Evolutionary conservation across 2,113 vertebrate genomes (phyloP).

Genomic region (Agapornis roseicollis): DNA sequence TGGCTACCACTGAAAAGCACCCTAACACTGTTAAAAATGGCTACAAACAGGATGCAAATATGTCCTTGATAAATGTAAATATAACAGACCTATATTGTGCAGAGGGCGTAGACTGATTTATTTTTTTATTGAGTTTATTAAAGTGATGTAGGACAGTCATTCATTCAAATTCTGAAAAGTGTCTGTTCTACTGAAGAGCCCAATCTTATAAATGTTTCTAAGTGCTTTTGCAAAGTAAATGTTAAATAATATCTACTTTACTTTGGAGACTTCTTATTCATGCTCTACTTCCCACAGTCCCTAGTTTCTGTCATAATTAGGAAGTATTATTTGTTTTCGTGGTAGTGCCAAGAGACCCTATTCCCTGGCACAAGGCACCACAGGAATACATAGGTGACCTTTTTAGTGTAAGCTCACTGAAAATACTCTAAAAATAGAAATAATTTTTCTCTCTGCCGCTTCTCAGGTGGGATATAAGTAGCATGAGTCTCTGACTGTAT

Average conservation of each 20-base stretch:
- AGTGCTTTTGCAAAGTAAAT: slow-evolving; percentile 16
- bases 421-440: slow-evolving; percentile 23
- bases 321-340: slow-evolving; percentile 32
- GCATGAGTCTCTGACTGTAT: background rate
- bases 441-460: background rate
- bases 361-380: background rate
- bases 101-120: background rate
- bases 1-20: background rate
- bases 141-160: background rate
- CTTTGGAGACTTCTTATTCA: slow-evolving; percentile 39
- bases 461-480: background rate
- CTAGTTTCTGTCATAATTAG: slow-evolving; percentile 8
- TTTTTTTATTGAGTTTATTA: background rate
- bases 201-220: background rate
- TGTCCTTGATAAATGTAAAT: background rate
- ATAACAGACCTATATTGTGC: background rate
- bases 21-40: background rate
- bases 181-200: background rate
- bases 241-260: slow-evolving; percentile 3
- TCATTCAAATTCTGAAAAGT: background rate
- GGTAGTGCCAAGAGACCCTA: background rate
- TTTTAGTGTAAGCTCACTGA: background rate
- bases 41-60: background rate
- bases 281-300: background rate
- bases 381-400: background rate